phyloP scores from a whole-genome alignment of 2,113 vertebrate genomes.

The Tinamus guttatus region DNA sequence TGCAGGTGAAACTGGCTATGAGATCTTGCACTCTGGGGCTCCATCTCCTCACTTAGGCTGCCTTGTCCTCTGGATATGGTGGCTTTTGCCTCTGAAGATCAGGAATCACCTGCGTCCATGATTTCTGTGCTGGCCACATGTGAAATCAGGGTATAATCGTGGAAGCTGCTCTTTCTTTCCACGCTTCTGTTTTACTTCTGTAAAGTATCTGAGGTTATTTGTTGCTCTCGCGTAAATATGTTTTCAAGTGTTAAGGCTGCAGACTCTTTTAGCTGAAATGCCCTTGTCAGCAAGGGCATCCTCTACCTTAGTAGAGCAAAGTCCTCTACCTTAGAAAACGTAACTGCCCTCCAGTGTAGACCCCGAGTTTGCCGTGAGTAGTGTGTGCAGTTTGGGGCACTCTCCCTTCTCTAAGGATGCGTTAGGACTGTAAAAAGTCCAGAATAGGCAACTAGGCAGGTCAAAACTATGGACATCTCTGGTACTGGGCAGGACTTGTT shows the following conservation, averaged over 20 bases:
- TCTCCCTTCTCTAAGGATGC: background rate
- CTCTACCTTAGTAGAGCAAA: background rate
- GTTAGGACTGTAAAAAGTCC: background rate
- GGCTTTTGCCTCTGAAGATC: background rate
- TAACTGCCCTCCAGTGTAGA: background rate
- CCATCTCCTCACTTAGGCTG: background rate
- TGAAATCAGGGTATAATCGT: background rate
- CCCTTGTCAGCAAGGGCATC: background rate
- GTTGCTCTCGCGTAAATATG: background rate
- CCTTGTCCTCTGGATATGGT: background rate
- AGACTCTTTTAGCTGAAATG: background rate
- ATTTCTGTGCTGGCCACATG: background rate
- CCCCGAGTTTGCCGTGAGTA: background rate
- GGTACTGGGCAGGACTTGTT: background rate
- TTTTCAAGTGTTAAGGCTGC: background rate
- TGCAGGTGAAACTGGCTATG: background rate
- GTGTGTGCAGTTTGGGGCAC: background rate
- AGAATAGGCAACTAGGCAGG: fast-evolving
- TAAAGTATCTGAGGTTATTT: background rate
- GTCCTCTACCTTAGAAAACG: background rate
- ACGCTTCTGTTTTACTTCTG: background rate
- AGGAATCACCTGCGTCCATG: background rate
- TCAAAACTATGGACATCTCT: background rate
- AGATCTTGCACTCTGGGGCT: fast-evolving
- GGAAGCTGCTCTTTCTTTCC: background rate